Percentiles rank a stretch among this genome's conserved stretches.
Conservation (phyloP, 2,113 vertebrate species). For the Glaucomys volans region DNA sequence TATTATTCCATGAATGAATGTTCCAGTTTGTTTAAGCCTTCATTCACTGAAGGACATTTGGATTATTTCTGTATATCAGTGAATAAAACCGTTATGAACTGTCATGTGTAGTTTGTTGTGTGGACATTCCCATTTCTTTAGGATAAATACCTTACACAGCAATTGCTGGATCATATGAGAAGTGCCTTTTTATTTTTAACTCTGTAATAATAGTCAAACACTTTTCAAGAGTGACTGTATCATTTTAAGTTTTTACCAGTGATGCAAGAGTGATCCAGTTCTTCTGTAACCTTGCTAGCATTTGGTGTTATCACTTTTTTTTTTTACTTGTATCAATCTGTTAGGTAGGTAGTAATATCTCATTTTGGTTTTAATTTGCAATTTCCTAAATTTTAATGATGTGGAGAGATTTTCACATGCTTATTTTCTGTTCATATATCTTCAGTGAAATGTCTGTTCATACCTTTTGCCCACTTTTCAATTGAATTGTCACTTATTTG, state of each 20-base stretch:
- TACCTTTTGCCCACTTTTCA: background rate
- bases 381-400: slow-evolving; percentile 3
- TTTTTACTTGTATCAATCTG: slow-evolving; percentile 2
- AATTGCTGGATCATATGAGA: background rate
- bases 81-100: background rate
- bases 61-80: slow-evolving; percentile 2
- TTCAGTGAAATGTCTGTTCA: background rate
- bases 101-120: background rate
- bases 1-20: background rate
- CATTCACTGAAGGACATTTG: background rate
- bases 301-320: background rate
- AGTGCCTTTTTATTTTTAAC: background rate
- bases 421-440: background rate
- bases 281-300: background rate
- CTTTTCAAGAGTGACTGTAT: background rate
- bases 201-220: background rate
- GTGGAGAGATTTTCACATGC: background rate
- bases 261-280: background rate
- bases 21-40: background rate
- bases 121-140: background rate
- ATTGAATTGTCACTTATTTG: background rate
- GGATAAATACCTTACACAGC: background rate
- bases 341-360: background rate
- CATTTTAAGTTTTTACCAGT: background rate
- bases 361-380: background rate